These are phyloP conservation scores for Seira ritae DNA, from an alignment of 2,888 invertebrate species.

Conservation along the genomic window DNA sequence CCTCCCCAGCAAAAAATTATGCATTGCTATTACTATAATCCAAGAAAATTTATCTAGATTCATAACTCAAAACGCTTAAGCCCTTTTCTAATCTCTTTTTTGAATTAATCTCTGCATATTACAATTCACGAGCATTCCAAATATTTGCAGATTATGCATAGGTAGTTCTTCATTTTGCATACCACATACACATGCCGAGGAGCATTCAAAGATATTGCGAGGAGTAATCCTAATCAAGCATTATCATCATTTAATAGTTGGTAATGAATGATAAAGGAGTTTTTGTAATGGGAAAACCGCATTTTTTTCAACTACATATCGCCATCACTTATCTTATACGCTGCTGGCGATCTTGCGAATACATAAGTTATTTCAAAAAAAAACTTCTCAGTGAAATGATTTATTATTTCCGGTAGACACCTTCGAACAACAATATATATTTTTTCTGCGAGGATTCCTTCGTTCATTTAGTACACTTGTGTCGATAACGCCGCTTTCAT, in stretches of 20 bases:
- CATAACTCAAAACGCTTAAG: slow-evolving; percentile 24
- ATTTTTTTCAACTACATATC: not conserved
- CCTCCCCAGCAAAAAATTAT: slow-evolving; percentile 34
- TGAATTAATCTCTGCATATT: slow-evolving; percentile 56
- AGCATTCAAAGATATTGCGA: not conserved
- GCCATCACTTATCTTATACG: slow-evolving; percentile 17
- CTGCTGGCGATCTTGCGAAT: slow-evolving; percentile 56
- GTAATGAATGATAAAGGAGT: slow-evolving; percentile 45
- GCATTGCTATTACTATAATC: slow-evolving; percentile 57
- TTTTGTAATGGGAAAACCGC: slow-evolving; percentile 31
- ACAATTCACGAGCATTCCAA: slow-evolving; percentile 26
- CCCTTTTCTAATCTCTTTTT: slow-evolving; percentile 40
- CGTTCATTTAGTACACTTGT: too few relatives aligned
- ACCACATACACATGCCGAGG: too few relatives aligned
- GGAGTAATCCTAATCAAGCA: slow-evolving; percentile 53
- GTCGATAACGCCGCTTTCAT: too few relatives aligned
- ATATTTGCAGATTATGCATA: too few relatives aligned
- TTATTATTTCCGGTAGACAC: slow-evolving; percentile 58
- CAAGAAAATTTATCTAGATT: slow-evolving; percentile 62
- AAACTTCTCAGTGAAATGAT: slow-evolving; percentile 49
- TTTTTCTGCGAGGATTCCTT: not conserved
- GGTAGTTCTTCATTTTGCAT: too few relatives aligned
- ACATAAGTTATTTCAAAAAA: too few relatives aligned
- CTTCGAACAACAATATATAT: slow-evolving; percentile 12
- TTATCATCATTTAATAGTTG: slow-evolving; percentile 55